Evolutionary conservation across 1,140 invertebrate genomes (phyloP).

Genomic region (Plodia interpunctella): DNA sequence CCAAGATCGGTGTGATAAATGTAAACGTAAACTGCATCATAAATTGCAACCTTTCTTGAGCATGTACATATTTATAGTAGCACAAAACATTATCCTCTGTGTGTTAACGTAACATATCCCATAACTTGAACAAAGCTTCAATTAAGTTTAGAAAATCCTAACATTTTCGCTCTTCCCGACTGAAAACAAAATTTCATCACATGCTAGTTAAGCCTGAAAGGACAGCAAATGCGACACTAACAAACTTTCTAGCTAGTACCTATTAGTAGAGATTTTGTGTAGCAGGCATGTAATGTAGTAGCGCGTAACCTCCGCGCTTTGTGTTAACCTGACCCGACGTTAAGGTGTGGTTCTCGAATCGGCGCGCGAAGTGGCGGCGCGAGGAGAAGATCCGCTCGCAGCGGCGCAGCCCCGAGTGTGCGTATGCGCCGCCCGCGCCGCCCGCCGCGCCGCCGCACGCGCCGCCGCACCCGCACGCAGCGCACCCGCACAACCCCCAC

Average conservation of each 20-base stretch:
- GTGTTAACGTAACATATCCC: too few species aligned
- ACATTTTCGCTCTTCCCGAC: too few species aligned
- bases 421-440: conserved; percentile 69
- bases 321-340: conserved; percentile 64
- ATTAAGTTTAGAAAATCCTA: too few species aligned
- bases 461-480: conserved; percentile 6
- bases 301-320: conserved; percentile 41
- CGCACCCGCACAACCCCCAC: conserved; percentile 56
- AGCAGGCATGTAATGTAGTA: conserved; percentile 2
- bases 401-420: conserved; percentile 82
- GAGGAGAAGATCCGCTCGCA: conserved; percentile 98
- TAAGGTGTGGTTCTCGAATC: conserved; percentile 99
- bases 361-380: conserved; percentile 97
- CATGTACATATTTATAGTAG: conserved; percentile 11
- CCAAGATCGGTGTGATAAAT: background rate
- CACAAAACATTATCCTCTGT: too few species aligned
- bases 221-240: too few species aligned
- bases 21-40: background rate
- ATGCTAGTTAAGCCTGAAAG: too few species aligned
- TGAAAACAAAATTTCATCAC: too few species aligned
- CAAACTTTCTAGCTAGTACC: too few species aligned
- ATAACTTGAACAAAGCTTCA: too few species aligned
- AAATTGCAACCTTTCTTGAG: too few species aligned
- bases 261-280: too few species aligned
- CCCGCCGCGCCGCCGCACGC: conserved; percentile 69